Evolutionary conservation across 2,797 vertebrate genomes (phyloP), one percentile per base, ranked within the genome.

Genomic region (Micromesistius poutassou): DNA sequence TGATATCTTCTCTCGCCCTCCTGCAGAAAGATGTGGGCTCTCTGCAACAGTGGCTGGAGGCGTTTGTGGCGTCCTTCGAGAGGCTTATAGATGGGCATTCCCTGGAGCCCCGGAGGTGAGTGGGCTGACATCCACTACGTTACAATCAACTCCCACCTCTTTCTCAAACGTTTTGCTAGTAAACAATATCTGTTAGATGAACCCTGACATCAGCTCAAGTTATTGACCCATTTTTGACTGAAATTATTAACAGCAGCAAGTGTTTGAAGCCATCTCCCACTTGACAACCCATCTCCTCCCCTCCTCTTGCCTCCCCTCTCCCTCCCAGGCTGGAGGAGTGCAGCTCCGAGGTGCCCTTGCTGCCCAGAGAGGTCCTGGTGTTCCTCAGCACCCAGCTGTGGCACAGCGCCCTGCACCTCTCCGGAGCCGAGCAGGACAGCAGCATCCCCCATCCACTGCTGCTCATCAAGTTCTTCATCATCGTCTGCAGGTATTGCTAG

Each of bases 31-130:
- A 98, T 89, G 94, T 95, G 81, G 88, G 86, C 22, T 97, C 97
- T 90, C 93, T 98, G 91, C 96, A 98, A 87, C 96, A 97, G 87
- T 98, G 96, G 97, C 91, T 99, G 84, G 96, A 97, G 87, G 93
- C 94, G 0, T 98, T 98, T 0, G 97, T 98, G 87, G 87, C 89
- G 0, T 94, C 93, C 87, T 98, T 97, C 13, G 96, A 98, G 91
- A 96, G 94, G 90, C 93, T 95, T 90, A 96, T 98, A 62, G 89
- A 95, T 13, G 94, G 97, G 30, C 92, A 94, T 38, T 96, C 97
- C 0, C 90, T 97, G 93, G 95, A 95, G 88, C 96, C 96, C 22
- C 89, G 95, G 35, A 94, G 96, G 97, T 99, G 90, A 95, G 94
- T 73, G 19, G 55, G 22, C 19, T 62, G 62, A 68, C 62, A 28